phyloP scores from a whole-genome alignment of 2,113 vertebrate species.

The Eupsittula cactorum region DNA sequence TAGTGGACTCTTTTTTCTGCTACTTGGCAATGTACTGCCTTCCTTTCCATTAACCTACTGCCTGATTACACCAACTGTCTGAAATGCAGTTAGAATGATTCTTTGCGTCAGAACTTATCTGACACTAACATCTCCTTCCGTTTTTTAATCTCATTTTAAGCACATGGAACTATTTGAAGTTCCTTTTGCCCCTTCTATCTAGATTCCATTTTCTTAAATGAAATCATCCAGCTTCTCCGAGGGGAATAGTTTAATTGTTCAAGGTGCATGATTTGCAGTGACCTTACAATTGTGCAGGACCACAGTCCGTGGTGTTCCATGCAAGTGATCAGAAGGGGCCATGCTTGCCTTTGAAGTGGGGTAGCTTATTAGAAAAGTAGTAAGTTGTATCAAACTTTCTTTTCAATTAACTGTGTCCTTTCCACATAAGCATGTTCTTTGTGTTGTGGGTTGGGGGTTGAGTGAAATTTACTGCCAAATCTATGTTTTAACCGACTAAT shows the following conservation, averaged over 20 bases:
- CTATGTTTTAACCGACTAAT: neutral
- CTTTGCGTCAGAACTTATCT: constrained; percentile 44
- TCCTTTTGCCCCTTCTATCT: constrained; percentile 32
- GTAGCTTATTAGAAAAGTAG: constrained; percentile 31
- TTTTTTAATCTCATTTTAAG: constrained; percentile 67
- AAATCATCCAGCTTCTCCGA: constrained; percentile 59
- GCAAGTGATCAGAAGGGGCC: constrained; percentile 60
- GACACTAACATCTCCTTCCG: constrained; percentile 39
- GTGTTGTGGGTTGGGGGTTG: neutral
- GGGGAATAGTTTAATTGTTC: constrained; percentile 62
- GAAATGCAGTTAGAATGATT: constrained; percentile 8
- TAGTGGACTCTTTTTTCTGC: neutral
- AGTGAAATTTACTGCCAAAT: constrained; percentile 24
- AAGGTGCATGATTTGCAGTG: constrained; percentile 64
- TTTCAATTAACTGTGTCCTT: constrained; percentile 42
- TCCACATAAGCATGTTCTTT: neutral
- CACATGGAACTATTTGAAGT: constrained; percentile 14
- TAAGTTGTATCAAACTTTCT: constrained; percentile 37
- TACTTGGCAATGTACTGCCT: constrained; percentile 42
- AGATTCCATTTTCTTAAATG: constrained; percentile 65
- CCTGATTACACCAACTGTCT: constrained; percentile 40
- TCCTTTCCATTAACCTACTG: constrained; percentile 49
- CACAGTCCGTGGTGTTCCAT: constrained; percentile 62
- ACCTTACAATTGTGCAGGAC: constrained; percentile 65
- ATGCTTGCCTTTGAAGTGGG: constrained; percentile 37